Percentiles rank a stretch among this genome's conserved stretches.
Conservation (phyloP, 2,888 invertebrate genomes). For the Stramonita haemastoma region DNA sequence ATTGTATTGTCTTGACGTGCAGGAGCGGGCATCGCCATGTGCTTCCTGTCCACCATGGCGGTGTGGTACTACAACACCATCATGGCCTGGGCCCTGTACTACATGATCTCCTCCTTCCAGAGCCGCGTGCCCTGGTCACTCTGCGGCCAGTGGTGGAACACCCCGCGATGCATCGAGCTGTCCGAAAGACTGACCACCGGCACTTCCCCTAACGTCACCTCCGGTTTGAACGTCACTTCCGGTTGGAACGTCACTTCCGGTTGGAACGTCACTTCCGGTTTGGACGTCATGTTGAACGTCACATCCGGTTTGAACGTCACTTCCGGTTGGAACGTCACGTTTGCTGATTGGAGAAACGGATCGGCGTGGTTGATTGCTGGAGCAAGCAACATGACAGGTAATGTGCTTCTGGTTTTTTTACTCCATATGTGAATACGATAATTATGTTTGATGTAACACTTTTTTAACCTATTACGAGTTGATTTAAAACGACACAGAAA, state of each 20-base stretch:
- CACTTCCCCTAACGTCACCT: not conserved
- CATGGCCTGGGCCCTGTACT: conserved; percentile 41
- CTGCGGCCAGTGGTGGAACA: conserved; percentile 48
- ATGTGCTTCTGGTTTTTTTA: not conserved
- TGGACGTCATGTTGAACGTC: conserved; percentile 1
- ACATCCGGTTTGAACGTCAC: not conserved
- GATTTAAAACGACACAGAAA: too few relatives aligned
- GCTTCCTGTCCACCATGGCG: conserved; percentile 26
- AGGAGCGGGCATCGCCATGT: conserved; percentile 44
- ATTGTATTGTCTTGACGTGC: not conserved
- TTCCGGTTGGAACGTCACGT: not conserved
- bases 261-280: not conserved
- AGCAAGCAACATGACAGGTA: not conserved
- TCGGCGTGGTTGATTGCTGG: not conserved
- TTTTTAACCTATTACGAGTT: too few relatives aligned
- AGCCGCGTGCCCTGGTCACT: conserved; percentile 43
- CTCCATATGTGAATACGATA: not conserved
- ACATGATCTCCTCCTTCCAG: conserved; percentile 32
- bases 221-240: not conserved
- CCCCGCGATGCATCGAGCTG: not conserved
- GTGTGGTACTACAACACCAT: conserved; percentile 45
- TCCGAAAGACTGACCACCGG: not conserved
- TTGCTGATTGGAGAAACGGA: not conserved
- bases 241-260: not conserved
- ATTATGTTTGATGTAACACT: not conserved